Conservation (phyloP, 2,797 vertebrate genomes). For the Melanotaenia trifasciata region DNA sequence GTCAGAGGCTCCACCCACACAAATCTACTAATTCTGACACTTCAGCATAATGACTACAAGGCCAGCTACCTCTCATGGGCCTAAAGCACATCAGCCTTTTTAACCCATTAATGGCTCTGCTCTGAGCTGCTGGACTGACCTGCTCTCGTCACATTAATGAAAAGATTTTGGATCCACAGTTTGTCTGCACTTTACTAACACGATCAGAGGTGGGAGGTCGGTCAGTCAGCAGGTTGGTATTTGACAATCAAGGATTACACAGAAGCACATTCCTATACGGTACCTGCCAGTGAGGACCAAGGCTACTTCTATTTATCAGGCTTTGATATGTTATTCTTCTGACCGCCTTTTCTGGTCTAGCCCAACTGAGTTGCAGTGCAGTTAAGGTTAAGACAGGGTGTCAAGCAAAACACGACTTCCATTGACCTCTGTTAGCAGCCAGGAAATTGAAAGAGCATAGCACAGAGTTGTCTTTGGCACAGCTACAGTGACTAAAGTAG, state of each 20-base stretch:
- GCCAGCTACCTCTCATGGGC: conserved; percentile 68
- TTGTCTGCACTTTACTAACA: conserved; percentile 67
- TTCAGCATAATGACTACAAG: conserved; percentile 56
- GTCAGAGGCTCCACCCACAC: conserved; percentile 57
- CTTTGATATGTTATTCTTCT: conserved; percentile 22
- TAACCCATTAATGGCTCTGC: conserved; percentile 54
- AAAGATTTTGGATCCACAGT: conserved; percentile 39
- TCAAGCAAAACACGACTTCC: conserved; percentile 46
- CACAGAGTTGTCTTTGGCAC: conserved; percentile 30
- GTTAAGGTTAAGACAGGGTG: conserved; percentile 37
- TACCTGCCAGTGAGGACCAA: conserved; percentile 64
- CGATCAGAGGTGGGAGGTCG: conserved; percentile 36
- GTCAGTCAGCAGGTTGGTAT: conserved; percentile 58
- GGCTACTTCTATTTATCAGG: conserved; percentile 37
- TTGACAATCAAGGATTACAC: conserved; percentile 79
- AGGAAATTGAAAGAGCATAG: conserved; percentile 40
- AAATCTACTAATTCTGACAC: conserved; percentile 55
- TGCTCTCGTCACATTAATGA: conserved; percentile 43
- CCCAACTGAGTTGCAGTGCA: conserved; percentile 19
- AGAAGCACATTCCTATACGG: conserved; percentile 73
- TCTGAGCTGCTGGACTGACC: conserved; percentile 35
- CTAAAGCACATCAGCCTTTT: conserved; percentile 65
- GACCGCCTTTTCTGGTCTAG: conserved; percentile 36
- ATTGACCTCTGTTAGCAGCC: conserved; percentile 52
- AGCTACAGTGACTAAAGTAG: conserved; percentile 26